Evolutionary conservation across 1,140 invertebrate genomes (phyloP), one percentile per base, ranked within the genome.

Genomic region (Plectus sambesii): DNA sequence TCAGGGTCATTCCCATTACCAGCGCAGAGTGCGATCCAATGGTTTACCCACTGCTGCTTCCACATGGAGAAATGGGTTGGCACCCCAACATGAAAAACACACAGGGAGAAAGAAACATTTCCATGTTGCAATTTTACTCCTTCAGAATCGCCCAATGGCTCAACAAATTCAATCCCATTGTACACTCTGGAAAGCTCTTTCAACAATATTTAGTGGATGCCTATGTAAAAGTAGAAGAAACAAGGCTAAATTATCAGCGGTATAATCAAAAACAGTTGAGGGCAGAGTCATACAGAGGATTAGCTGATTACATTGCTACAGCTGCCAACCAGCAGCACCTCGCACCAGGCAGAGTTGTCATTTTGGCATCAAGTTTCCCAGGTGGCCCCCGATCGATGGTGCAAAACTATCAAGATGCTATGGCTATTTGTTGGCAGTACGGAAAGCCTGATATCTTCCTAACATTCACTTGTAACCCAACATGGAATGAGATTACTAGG

Each of bases 381-480:
- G 59, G 65, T 6, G 29, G 55, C 27, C 59, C 56, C n/a, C 40
- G 63, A 42, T 23, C 44, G 41, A 61, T 61, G 47, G 38, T 56
- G n/a, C 60, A 71, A 55, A 47, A 5, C 25, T 63, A 46, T 37
- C 66, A 71, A 52, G 69, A 69, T 52, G 52, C 58, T n/a, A 70
- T 72, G 70, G 51, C 66, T 2, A 55, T 72, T 35, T 63, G 71
- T 2, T n/a, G 47, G 9, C 53, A 52, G 53, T 72, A 64, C 63
- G 75, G 75, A 12, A 57, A 61, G 29, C 71, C 72, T 15, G 61
- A 65, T 48, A 47, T 73, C 2, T 76, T 76, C 44, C 69, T 76
- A 22, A 76, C 73, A 24, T 70, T 77, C 23, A 77, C 75, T 9
- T 72, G 63, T 42, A 78, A 73, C 69, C 72, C 59, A 55, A 72